Base-by-base conservation (phyloP, 1,140 invertebrate species). In the Doryteuthis pealeii region DNA sequence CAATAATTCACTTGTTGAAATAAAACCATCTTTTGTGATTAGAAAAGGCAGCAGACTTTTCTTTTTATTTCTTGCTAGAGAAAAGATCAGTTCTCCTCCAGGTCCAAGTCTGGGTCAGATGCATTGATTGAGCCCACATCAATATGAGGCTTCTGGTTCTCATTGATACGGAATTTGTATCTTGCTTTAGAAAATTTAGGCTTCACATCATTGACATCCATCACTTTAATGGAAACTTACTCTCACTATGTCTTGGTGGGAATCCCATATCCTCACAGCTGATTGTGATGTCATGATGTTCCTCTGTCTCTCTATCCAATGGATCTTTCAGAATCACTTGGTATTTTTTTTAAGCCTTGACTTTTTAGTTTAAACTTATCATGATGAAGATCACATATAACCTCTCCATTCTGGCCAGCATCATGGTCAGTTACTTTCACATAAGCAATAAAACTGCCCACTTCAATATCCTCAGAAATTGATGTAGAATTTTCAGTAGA, bases 371-470 rank as follows among this genome's bases (percentile, higher is more conserved):
- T 74, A 74, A 80, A 81, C 43, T 78, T 35, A 0, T 68, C 30
- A 68, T 85, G 79, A 40, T 78, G 65, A 22, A 85, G 78, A 67
- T 72, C 71, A 65, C 87, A 88, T 8, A 66, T 66, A 18, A 84
- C 79, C 15, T 81, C 71, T 28, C 79, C 81, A 76, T 85, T 87
- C 1, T 74, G 32, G 0, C 85, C 87, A 35, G 65, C 77, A 73
- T 88, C 87, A 5, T 62, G 71, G 76, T 88, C 87, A 3, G 72
- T 66, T 6, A 86, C 84, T 31, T 79, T 74, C 31, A 87, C 77
- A 70, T 85, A 80, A 1, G 84, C 85, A 22, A 86, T 80, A 74
- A 82, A 80, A 22, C 78, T 81, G 5, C 78, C 80, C 0, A 81
- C 76, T 15, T 76, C 66, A 3, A 78, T 77, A 70, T 79, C 77